These are phyloP conservation scores for Platypus cylindrus DNA, from an alignment of 2,888 invertebrate species.

Conservation along the genomic window DNA sequence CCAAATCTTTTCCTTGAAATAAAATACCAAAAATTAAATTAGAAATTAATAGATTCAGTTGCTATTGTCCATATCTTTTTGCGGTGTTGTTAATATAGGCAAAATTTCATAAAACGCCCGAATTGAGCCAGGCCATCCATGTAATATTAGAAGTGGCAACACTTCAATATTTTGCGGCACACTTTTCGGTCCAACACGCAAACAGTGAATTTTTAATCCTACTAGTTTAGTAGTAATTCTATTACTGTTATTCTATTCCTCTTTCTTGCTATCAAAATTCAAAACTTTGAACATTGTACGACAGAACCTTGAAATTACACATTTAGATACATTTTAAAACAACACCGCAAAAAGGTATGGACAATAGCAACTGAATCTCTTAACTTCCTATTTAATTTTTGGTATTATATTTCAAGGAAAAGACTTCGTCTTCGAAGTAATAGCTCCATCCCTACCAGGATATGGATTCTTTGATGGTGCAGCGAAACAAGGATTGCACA, in stretches of 20 bases:
- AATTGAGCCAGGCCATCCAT: conserved; percentile 86
- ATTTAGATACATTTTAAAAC: too few species aligned
- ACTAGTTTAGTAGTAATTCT: conserved; percentile 61
- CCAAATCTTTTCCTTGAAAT: conserved; percentile 44
- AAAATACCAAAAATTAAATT: background rate
- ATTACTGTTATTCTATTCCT: too few species aligned
- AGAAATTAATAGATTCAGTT: background rate
- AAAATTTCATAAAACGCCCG: conserved; percentile 72
- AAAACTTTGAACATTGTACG: too few species aligned
- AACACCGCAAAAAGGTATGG: too few species aligned
- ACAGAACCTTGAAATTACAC: too few species aligned
- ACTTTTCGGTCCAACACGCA: conserved; percentile 40
- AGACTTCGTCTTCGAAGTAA: conserved; percentile 50
- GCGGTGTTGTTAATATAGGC: conserved; percentile 46
- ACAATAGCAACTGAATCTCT: too few species aligned
- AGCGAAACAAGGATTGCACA: conserved; percentile 46
- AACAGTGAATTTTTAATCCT: conserved; percentile 56
- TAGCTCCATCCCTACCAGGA: conserved; percentile 41
- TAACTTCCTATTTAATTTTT: too few species aligned
- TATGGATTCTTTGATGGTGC: conserved; percentile 38
- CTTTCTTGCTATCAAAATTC: too few species aligned
- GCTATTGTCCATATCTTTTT: conserved; percentile 18
- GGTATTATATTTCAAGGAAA: conserved; percentile 21
- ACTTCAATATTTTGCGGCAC: conserved; percentile 30
- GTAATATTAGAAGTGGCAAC: conserved; percentile 57